Base-by-base conservation (phyloP, 2,113 vertebrate genomes). In the Phodopus roborovskii region DNA sequence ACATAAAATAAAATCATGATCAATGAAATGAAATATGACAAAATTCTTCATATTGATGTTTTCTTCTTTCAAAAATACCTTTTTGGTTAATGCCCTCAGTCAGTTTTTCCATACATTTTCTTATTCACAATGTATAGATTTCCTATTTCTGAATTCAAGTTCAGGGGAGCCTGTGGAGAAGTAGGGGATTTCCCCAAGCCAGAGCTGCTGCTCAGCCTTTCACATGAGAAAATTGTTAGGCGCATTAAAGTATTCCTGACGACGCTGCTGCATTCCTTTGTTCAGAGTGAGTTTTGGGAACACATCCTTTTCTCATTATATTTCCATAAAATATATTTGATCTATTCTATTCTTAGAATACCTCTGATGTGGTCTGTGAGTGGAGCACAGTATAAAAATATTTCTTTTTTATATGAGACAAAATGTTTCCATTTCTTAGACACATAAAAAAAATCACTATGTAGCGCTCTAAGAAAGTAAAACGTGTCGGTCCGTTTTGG, bases 271-370 rank as follows among this genome's bases (percentile, higher is more conserved):
- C 99, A 99, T 99, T 99, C 99, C 98, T 99, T 98, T 98, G 98
- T 99, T 99, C 98, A 98, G 98, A 99, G 99, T 99, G 98, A 99
- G 99, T 99, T 99, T 99, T 99, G 99, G 98, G 98, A 99, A 99
- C 99, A 99, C 99, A 99, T 99, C 99, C 99, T 99, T 99, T 99
- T 99, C 99, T 99, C 99, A 99, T 99, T 99, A 99, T 99, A 99
- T 98, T 98, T 99, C 99, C 99, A 99, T 99, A 99, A 99, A 99
- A 99, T 99, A 99, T 98, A 98, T 99, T 99, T 99, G 99, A 99
- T 99, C 99, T 99, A 98, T 98, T 98, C 99, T 99, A 99, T 99
- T 99, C 99, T 99, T 99, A 99, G 99, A 99, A 98, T 97, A 98
- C 98, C 98, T 98, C 99, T 99, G 99, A 99, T 99, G 99, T 98